Base-by-base conservation (phyloP, 1,140 invertebrate genomes). In the Coboldia fuscipes region DNA sequence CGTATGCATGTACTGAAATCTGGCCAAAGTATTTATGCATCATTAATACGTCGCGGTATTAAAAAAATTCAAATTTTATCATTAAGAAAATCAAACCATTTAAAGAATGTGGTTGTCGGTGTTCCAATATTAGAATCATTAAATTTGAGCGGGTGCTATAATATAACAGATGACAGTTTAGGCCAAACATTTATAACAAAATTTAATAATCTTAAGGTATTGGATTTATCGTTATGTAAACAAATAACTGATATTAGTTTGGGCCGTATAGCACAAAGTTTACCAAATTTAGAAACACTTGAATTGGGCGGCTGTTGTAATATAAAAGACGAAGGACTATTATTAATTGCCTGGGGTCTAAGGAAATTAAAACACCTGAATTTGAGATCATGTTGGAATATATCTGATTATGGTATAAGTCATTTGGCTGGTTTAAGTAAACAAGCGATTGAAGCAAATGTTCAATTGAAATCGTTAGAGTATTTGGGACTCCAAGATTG, bases 211-310 rank as follows among this genome's bases (percentile, higher is more conserved):
- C 60, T 94, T 2, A 78, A 72, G 30, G 65, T 74, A 36, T 62
- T 94, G 22, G 83, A 94, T 51, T 62, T 96, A 9, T 88, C 82
- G 4, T 61, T 94, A 30, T 96, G 90, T 60, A 96, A 96, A 57
- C 86, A 92, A 60, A 74, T 94, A 14, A 86, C 83, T 1, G 88
- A 94, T 54, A 70, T 69, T 1, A 78, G 80, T 18, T 61, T 93
- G 4, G 70, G 72, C 7, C 63, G 73, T 43, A 89, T 93, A 48
- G 77, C 82, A 3, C 74, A 85, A 46, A 72, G 70, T 45, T 55
- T 90, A n/a, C 76, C 76, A 54, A 89, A 89, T 51, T 61, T 94
- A 12, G 80, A 90, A 50, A 70, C 72, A 2, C 59, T 94, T 13
- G 82, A 92, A 44, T 57, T 94, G 14, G 85, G 85, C 12, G 89